These are phyloP conservation scores for Macrotrachela quadricornifera DNA, from an alignment of 1,140 invertebrate species.

Conservation along the genomic window DNA sequence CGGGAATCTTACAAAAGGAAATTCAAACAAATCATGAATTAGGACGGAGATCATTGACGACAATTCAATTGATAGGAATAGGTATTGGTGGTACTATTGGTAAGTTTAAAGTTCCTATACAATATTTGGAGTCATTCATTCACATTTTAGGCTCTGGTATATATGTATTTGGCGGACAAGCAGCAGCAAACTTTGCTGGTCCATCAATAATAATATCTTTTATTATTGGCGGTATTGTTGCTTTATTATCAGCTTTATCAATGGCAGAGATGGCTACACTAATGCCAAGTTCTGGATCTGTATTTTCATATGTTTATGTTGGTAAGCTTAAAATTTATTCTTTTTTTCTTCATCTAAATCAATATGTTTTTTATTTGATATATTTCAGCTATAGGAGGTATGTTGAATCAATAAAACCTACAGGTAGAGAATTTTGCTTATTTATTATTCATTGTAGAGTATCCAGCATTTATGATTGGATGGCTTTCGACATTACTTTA, in stretches of 20 bases:
- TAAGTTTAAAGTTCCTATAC: too few relatives aligned
- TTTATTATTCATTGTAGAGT: conserved; percentile 64
- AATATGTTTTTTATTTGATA: too few relatives aligned
- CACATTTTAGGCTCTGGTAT: conserved; percentile 74
- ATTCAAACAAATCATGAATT: too few relatives aligned
- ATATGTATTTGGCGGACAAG: conserved; percentile 67
- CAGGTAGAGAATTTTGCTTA: too few relatives aligned
- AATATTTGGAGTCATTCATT: too few relatives aligned
- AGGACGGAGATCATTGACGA: too few relatives aligned
- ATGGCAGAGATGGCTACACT: conserved; percentile 74
- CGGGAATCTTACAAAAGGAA: too few relatives aligned
- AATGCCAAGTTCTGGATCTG: conserved; percentile 62
- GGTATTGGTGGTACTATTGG: conserved; percentile 67
- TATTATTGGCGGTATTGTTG: conserved; percentile 62
- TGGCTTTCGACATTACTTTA: conserved; percentile 78
- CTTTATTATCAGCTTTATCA: conserved; percentile 50
- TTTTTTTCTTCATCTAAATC: too few relatives aligned
- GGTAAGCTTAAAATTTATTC: too few relatives aligned
- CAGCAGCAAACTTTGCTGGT: conserved; percentile 58
- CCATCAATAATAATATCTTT: conserved; percentile 68
- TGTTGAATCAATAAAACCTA: too few relatives aligned
- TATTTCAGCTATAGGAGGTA: too few relatives aligned
- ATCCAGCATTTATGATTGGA: conserved; percentile 81
- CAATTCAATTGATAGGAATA: too few relatives aligned
- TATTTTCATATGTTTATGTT: conserved; percentile 81